A percentile compares a stretch with the other conserved stretches of the same genome.
These are phyloP conservation scores for Orthonychiurus folsomi DNA, from an alignment of 2,888 invertebrate species.

Conservation along the genomic window DNA sequence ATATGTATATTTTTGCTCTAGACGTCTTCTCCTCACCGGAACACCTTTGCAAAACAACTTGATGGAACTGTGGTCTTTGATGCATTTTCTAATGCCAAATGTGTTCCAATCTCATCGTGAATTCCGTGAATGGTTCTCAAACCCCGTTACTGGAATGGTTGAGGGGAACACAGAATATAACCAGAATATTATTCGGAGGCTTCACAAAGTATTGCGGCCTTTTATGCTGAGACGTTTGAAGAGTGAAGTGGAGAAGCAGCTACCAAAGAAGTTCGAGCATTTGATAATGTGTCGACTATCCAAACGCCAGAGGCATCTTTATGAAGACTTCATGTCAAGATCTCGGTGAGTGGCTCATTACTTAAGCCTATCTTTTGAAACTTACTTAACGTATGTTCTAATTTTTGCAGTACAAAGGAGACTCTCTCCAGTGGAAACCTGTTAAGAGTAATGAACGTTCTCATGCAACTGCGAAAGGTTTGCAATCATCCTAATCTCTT, in stretches of 20 bases:
- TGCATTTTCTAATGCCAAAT: slow-evolving; percentile 97
- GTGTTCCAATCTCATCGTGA: slow-evolving; percentile 93
- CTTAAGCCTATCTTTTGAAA: no score
- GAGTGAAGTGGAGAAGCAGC: slow-evolving; percentile 91
- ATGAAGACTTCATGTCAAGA: slow-evolving; percentile 98
- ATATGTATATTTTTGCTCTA: no score
- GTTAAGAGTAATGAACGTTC: slow-evolving; percentile 86
- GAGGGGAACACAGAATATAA: slow-evolving; percentile 87
- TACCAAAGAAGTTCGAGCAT: slow-evolving; percentile 94
- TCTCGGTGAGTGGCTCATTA: no score
- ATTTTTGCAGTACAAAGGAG: slow-evolving; percentile 71
- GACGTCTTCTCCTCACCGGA: slow-evolving; percentile 80
- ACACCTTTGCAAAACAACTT: slow-evolving; percentile 93
- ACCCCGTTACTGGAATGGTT: slow-evolving; percentile 92
- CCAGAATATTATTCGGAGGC: slow-evolving; percentile 72
- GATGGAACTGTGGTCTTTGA: slow-evolving; percentile 94
- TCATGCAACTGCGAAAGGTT: slow-evolving; percentile 94
- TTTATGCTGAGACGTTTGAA: slow-evolving; percentile 87
- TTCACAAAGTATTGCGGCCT: slow-evolving; percentile 89
- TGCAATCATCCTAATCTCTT: slow-evolving; percentile 98
- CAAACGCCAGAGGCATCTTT: slow-evolving; percentile 89
- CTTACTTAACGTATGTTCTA: no score
- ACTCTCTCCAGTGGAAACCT: slow-evolving; percentile 86
- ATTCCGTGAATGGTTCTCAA: slow-evolving; percentile 97
- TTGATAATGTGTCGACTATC: slow-evolving; percentile 87